Evolutionary conservation across 2,888 invertebrate species (phyloP).

Genomic region (Thereva nobilitata): DNA sequence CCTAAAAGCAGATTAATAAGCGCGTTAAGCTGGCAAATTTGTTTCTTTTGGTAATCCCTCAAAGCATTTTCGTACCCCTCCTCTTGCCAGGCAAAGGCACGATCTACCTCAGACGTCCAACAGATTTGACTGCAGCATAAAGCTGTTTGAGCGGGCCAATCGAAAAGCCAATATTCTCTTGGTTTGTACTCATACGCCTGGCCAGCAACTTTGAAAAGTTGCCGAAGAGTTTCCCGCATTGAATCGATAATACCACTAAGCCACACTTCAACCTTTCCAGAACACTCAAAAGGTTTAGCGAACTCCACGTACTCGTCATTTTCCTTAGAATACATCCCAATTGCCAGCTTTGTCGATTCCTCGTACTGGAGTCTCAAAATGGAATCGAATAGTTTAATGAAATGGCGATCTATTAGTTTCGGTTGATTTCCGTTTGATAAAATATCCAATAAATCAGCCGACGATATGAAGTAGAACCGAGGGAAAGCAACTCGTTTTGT

Average conservation of each 20-base stretch:
- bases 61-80: conserved; percentile 92
- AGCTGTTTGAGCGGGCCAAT: conserved; percentile 90
- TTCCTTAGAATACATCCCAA: conserved; percentile 86
- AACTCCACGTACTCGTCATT: conserved; percentile 71
- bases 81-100: conserved; percentile 84
- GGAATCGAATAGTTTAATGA: conserved; percentile 91
- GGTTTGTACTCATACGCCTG: conserved; percentile 85
- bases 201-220: conserved; percentile 79
- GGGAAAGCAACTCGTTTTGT: conserved; percentile 93
- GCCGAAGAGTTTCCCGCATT: conserved; percentile 79
- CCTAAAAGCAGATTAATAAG: conserved; percentile 83
- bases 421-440: conserved; percentile 83
- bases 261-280: conserved; percentile 91
- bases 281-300: conserved; percentile 76
- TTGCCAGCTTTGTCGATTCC: conserved; percentile 66
- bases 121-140: conserved; percentile 92
- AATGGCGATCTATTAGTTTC: conserved; percentile 75
- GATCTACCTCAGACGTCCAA: conserved; percentile 94
- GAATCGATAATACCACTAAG: conserved; percentile 82
- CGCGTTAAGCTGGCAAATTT: conserved; percentile 80
- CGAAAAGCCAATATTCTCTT: conserved; percentile 88
- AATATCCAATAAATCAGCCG: conserved; percentile 85
- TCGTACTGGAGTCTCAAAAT: conserved; percentile 70
- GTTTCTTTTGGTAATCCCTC: conserved; percentile 89
- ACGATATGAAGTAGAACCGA: conserved; percentile 93